These are phyloP conservation scores for Lacanobia oleracea DNA, from an alignment of 2,888 invertebrate genomes.

Conservation along the genomic window DNA sequence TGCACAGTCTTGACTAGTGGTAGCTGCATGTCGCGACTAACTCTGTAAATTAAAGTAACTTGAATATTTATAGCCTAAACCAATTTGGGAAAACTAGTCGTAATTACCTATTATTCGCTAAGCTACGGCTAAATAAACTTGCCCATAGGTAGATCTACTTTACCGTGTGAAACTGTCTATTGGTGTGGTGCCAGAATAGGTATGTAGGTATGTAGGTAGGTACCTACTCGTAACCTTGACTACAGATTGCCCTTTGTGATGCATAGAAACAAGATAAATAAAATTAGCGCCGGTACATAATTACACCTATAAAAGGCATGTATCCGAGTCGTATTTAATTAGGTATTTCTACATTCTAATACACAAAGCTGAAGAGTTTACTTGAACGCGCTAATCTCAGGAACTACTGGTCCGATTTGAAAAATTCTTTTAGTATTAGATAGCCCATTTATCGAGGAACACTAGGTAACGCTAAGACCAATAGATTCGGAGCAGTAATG, in stretches of 20 bases:
- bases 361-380: too few species aligned
- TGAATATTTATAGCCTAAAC: slow-evolving; percentile 2
- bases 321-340: background rate
- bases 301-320: slow-evolving; percentile 8
- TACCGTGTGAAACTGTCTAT: slow-evolving; percentile 40
- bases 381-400: too few species aligned
- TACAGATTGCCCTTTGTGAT: slow-evolving; percentile 19
- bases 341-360: slow-evolving; percentile 22
- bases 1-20: slow-evolving; percentile 77
- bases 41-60: slow-evolving; percentile 64
- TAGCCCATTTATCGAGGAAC: too few species aligned
- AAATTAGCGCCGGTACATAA: slow-evolving; percentile 14
- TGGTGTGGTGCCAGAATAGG: slow-evolving; percentile 58
- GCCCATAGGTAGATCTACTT: slow-evolving; percentile 24
- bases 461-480: too few species aligned
- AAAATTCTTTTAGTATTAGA: too few species aligned
- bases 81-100: slow-evolving; percentile 16
- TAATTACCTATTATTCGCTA: slow-evolving; percentile 30
- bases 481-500: too few species aligned
- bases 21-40: slow-evolving; percentile 71
- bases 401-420: too few species aligned
- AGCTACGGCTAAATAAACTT: slow-evolving; percentile 36
- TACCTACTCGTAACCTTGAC: slow-evolving; percentile 40
- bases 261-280: slow-evolving; percentile 41
- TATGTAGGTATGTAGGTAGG: background rate